Conservation (phyloP, 1,140 invertebrate species). For the Monochamus saltuarius region DNA sequence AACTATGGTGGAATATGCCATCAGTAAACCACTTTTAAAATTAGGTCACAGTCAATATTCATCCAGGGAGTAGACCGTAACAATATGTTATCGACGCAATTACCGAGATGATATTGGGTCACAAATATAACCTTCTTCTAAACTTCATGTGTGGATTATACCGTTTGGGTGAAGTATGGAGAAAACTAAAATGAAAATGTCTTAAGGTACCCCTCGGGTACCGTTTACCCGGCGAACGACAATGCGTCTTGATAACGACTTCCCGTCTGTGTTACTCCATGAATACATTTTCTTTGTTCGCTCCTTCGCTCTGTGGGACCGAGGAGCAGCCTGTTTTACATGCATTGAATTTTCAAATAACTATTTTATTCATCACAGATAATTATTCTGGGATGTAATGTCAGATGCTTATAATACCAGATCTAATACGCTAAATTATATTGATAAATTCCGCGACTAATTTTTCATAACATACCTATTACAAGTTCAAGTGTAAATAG, state of each 20-base stretch:
- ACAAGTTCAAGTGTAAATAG: no score
- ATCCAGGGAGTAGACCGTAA: background rate
- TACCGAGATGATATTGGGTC: constrained; percentile 10
- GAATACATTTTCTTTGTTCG: constrained; percentile 49
- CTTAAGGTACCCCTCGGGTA: constrained; percentile 43
- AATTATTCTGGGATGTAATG: no score
- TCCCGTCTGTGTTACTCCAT: constrained; percentile 46
- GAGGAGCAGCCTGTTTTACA: constrained; percentile 41
- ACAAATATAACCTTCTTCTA: constrained; percentile 22
- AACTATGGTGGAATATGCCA: background rate
- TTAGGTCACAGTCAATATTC: background rate
- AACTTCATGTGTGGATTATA: constrained; percentile 29
- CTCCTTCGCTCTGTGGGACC: constrained; percentile 27
- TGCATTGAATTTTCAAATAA: constrained; percentile 42
- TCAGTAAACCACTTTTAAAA: background rate
- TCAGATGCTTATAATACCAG: no score
- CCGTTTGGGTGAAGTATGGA: constrained; percentile 34
- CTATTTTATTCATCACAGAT: constrained; percentile 3
- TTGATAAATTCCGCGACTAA: no score
- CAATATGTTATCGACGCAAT: background rate
- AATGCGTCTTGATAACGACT: constrained; percentile 49
- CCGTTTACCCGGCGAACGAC: constrained; percentile 43
- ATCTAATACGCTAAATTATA: no score
- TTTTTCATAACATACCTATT: no score
- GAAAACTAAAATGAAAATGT: constrained; percentile 50